Evolutionary conservation across 2,113 vertebrate genomes (phyloP).

Genomic region (Platichthys flesus): DNA sequence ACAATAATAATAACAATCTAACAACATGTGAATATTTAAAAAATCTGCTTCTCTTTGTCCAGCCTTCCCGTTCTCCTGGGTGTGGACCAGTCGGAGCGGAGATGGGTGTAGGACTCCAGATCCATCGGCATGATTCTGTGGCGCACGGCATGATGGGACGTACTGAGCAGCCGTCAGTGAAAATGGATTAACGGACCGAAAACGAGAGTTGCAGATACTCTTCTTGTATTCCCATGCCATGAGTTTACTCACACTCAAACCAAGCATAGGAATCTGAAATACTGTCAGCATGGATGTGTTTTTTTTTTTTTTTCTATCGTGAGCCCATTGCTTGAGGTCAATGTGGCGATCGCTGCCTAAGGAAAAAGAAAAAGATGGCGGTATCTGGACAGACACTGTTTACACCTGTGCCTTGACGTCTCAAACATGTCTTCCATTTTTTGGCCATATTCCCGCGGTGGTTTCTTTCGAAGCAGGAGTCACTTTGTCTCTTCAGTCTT

Average conservation of each 20-base stretch:
- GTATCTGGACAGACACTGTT: conserved; percentile 10
- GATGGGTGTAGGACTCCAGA: conserved; percentile 4
- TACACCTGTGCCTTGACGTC: conserved; percentile 58
- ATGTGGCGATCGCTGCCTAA: neutral
- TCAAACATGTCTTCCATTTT: conserved; percentile 19
- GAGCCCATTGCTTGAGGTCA: conserved; percentile 14
- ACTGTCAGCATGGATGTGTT: neutral
- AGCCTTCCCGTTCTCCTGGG: conserved; percentile 15
- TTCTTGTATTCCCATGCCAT: neutral
- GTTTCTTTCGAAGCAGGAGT: conserved; percentile 24
- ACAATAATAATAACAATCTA: neutral
- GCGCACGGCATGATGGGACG: conserved; percentile 18
- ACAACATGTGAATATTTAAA: neutral
- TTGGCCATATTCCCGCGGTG: neutral
- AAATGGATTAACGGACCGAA: conserved; percentile 25
- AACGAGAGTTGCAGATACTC: conserved; percentile 6
- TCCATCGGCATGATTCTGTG: conserved; percentile 1
- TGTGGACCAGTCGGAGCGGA: conserved; percentile 32
- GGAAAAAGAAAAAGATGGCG: neutral
- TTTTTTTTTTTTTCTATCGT: neutral
- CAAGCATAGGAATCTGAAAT: conserved; percentile 17
- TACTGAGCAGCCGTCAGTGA: neutral
- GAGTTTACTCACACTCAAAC: neutral
- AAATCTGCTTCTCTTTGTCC: conserved; percentile 15
- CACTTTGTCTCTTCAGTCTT: conserved; percentile 32